phyloP scores from a whole-genome alignment of 2,888 invertebrate species.

The Crioceris asparagi region DNA sequence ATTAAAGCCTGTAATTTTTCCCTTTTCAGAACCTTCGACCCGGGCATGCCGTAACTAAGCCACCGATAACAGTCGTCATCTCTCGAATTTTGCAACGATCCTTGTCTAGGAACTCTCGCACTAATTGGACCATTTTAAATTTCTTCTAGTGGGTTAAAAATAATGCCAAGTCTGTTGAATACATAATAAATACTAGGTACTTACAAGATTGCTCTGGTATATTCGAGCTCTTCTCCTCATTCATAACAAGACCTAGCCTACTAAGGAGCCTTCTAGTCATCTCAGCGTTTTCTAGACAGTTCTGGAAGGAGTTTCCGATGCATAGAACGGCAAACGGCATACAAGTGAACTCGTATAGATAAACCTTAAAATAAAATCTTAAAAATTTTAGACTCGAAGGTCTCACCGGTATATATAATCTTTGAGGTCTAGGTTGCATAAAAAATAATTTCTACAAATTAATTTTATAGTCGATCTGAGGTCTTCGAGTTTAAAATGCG shows the following conservation, averaged over 20 bases:
- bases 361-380: slow-evolving; percentile 7
- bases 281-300: slow-evolving; percentile 10
- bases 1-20: slow-evolving; percentile 12
- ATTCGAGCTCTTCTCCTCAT: slow-evolving; percentile 12
- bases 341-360: slow-evolving; percentile 3
- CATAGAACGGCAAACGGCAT: slow-evolving; percentile 12
- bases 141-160: too few relatives aligned
- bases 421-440: too few relatives aligned
- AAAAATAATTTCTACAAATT: too few relatives aligned
- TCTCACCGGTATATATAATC: too few relatives aligned
- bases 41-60: slow-evolving; percentile 7
- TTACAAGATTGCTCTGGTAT: slow-evolving; percentile 7
- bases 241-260: slow-evolving; percentile 14
- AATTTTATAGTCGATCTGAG: too few relatives aligned
- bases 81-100: slow-evolving; percentile 5
- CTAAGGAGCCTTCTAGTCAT: slow-evolving; percentile 7
- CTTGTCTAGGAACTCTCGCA: slow-evolving; percentile 13
- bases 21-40: slow-evolving; percentile 15
- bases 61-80: slow-evolving; percentile 6
- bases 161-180: slow-evolving; percentile 10
- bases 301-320: slow-evolving; percentile 8
- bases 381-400: too few relatives aligned
- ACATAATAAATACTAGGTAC: slow-evolving; percentile 16
- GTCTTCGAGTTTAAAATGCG: too few relatives aligned
- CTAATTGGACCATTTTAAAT: slow-evolving; percentile 16